Base-by-base conservation (phyloP, 2,888 invertebrate genomes). In the Ctenicera cuprea region DNA sequence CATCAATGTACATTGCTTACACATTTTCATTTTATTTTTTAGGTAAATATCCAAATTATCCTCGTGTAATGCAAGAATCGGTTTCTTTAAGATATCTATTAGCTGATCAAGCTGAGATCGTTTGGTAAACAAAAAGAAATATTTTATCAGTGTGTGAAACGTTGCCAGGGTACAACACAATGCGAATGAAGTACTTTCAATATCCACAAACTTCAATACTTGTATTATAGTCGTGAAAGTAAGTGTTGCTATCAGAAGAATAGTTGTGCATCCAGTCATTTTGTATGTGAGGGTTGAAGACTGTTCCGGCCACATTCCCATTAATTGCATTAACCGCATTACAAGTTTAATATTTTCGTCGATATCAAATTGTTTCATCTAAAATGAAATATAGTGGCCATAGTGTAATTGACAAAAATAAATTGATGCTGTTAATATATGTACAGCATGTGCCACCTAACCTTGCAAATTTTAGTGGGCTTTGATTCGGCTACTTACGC, bases 351-450 rank as follows among this genome's bases (percentile, higher is more conserved):
- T 12, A 14, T n/a, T 41, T 41, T 12, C 41, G 41, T 41, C 41
- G 8, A 41, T 41, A 41, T 41, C 41, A 14, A 41, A 14, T 41
- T 41, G 3, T 12, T 41, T 8, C 41, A 41, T 41, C 41, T 41
- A 33, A 33, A 59, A 59, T 12, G 12, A 59, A 59, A 30, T 26
- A n/a, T n/a, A n/a, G n/a, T n/a, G n/a, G n/a, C n/a, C n/a, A n/a
- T n/a, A n/a, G n/a, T n/a, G n/a, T n/a, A n/a, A n/a, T n/a, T n/a
- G n/a, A n/a, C n/a, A n/a, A n/a, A n/a, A n/a, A n/a, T n/a, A n/a
- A n/a, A n/a, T n/a, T n/a, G n/a, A n/a, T n/a, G n/a, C n/a, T n/a
- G n/a, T n/a, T n/a, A n/a, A n/a, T n/a, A n/a, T n/a, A n/a, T n/a
- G n/a, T n/a, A n/a, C n/a, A n/a, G n/a, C n/a, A n/a, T n/a, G n/a